Conservation (phyloP, 1,140 invertebrate species). For the Drosophila navojoa region DNA sequence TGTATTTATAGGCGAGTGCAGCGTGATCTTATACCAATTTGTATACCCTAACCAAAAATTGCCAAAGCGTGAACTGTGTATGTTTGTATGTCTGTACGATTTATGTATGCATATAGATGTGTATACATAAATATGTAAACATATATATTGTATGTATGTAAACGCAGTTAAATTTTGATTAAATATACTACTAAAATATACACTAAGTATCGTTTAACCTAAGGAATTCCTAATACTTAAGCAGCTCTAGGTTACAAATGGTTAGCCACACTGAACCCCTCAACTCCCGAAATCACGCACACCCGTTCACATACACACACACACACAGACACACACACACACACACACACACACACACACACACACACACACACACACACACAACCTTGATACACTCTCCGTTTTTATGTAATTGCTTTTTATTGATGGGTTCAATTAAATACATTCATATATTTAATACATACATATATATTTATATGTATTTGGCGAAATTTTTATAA, state of each 20-base stretch:
- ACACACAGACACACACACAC: no score
- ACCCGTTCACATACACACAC: neutral
- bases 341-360: neutral
- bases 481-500: no score
- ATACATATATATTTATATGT: no score
- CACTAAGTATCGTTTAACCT: neutral
- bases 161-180: neutral
- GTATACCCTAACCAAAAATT: neutral
- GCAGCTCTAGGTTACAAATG: neutral
- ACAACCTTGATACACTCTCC: neutral
- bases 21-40: neutral
- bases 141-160: neutral
- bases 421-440: no score
- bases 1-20: conserved; percentile 11
- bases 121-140: neutral
- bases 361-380: neutral
- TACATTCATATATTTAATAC: no score
- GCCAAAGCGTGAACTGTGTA: neutral
- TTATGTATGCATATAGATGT: no score
- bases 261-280: neutral
- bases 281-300: neutral
- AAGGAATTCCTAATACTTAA: conserved; percentile 3
- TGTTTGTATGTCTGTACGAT: no score
- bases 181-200: neutral
- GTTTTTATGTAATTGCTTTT: neutral